These are phyloP conservation scores for Thalassoma bifasciatum DNA, from an alignment of 2,113 vertebrate genomes.

Conservation along the genomic window DNA sequence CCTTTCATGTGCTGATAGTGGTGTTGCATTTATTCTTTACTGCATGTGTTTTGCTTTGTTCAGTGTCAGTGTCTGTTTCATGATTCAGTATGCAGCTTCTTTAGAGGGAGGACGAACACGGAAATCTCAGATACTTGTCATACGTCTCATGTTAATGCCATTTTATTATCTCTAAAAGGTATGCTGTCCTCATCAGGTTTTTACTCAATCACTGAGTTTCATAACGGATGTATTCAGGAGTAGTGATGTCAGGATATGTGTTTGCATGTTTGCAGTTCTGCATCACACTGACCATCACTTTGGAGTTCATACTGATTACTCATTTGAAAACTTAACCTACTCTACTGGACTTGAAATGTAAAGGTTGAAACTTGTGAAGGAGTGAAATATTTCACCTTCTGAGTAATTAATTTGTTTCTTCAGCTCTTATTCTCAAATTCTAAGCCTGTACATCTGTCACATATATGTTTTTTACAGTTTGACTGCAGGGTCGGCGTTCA, in stretches of 20 bases:
- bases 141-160: background rate
- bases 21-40: conserved; percentile 53
- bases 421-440: background rate
- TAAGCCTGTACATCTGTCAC: background rate
- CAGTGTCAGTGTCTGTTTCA: conserved; percentile 35
- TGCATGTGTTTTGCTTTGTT: conserved; percentile 65
- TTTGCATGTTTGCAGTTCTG: background rate
- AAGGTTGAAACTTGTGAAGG: background rate
- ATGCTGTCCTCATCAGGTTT: background rate
- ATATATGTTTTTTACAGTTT: background rate
- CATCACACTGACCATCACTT: background rate
- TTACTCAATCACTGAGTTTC: background rate
- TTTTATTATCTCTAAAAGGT: background rate
- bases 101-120: background rate
- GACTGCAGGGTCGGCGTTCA: background rate
- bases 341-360: too few relatives aligned
- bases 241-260: background rate
- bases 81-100: background rate
- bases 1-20: conserved; percentile 53
- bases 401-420: too few relatives aligned
- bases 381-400: too few relatives aligned
- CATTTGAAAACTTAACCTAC: background rate
- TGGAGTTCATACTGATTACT: background rate
- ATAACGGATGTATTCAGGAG: background rate
- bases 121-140: background rate